Base-by-base conservation (phyloP, 2,797 vertebrate genomes). In the Crenuchus spilurus region DNA sequence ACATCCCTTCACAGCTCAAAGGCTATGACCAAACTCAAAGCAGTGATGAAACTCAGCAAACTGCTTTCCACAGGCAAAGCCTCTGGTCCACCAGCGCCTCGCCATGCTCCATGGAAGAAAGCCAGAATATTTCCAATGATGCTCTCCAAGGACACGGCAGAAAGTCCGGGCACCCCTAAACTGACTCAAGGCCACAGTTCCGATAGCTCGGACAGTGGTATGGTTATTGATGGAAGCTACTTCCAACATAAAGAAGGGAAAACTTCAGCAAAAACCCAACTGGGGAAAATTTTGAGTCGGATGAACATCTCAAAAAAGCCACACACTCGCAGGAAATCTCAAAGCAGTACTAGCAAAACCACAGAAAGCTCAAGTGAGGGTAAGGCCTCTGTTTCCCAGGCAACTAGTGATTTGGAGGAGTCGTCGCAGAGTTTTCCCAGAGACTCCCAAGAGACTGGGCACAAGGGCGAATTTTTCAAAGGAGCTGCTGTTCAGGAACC, bases 91-190 rank as follows among this genome's bases (percentile, higher is more conserved):
- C 83, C 88, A 10, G 77, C 85, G n/a, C 63, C 77, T 54, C 83
- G 81, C 72, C 90, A 87, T 66, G 84, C 88, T 0, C 91, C 90
- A 0, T 98, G 98, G 98, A 98, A 91, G 84, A 95, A 93, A 84
- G 92, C 95, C 78, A 92, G 91, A 85, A 92, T 99, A 68, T 88
- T 92, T 78, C 97, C 97, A 0, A 84, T 91, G 86, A 91, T 91
- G 11, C 84, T 90, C 75, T 87, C 51, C 3, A n/a, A 37, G n/a
- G 46, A 74, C 4, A 42, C 31, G n/a, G 13, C 39, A 0, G 0
- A 76, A 22, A 20, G 28, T 66, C 86, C 86, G 3, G 87, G 89
- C 66, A 90, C 93, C 13, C 90, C 91, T 16, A 90, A 92, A 79
- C 67, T 88, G 51, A 76, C 83, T 4, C 88, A 87, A 1, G 79